These are phyloP conservation scores for Colletes gigas DNA, from an alignment of 1,140 invertebrate species.

Conservation along the genomic window DNA sequence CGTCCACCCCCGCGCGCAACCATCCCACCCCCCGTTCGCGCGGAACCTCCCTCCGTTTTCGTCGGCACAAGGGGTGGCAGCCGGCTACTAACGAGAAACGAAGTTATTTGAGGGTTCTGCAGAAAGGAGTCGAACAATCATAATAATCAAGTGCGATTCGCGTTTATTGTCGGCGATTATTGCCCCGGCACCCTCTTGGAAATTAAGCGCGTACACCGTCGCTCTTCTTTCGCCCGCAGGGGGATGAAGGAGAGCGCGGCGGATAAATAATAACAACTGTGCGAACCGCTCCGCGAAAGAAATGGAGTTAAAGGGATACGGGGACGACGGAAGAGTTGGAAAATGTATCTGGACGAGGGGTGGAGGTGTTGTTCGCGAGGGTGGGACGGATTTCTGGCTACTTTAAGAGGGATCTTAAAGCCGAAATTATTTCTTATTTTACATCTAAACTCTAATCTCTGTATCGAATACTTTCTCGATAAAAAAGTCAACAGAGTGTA, in stretches of 20 bases:
- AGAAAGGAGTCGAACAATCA: constrained; percentile 78
- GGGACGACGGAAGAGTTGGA: constrained; percentile 5
- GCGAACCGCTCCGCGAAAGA: constrained; percentile 71
- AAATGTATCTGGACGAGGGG: background rate
- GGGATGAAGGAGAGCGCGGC: constrained; percentile 21
- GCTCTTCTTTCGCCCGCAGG: constrained; percentile 21
- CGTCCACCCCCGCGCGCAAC: background rate
- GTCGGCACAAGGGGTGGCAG: constrained; percentile 59
- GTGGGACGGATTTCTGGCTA: background rate
- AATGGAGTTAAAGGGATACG: constrained; percentile 66
- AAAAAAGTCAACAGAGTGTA: background rate
- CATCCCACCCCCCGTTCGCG: background rate
- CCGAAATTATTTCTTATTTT: background rate
- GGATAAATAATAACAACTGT: constrained; percentile 78
- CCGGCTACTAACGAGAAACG: constrained; percentile 76
- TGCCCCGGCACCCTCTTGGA: constrained; percentile 69
- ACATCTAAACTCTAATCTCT: no score
- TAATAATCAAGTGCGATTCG: constrained; percentile 80
- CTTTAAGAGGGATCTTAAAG: background rate
- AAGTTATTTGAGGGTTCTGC: constrained; percentile 77
- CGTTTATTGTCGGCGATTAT: constrained; percentile 78
- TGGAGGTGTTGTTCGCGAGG: background rate
- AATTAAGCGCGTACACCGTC: constrained; percentile 59
- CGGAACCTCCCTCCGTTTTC: constrained; percentile 50
- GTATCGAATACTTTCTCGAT: no score